Conservation (phyloP, 1,140 invertebrate species). For the Hycleus cichorii region DNA sequence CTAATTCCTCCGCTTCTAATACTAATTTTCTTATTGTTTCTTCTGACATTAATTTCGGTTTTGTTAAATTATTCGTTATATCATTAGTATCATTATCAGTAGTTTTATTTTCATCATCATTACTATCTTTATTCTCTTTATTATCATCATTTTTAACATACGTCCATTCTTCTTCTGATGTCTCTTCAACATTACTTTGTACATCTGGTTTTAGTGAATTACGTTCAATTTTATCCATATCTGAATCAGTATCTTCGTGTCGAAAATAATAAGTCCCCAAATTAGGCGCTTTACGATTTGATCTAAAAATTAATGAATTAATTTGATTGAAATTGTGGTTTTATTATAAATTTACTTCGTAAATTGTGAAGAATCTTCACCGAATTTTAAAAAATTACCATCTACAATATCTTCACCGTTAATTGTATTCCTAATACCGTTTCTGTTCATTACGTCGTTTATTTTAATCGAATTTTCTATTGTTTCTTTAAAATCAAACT, state of each 20-base stretch:
- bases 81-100: constrained; percentile 36
- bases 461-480: not conserved
- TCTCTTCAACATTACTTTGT: constrained; percentile 52
- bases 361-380: constrained; percentile 26
- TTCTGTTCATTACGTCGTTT: constrained; percentile 15
- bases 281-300: constrained; percentile 68
- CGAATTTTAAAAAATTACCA: constrained; percentile 3
- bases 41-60: constrained; percentile 30
- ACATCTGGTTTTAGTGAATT: constrained; percentile 32
- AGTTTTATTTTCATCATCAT: constrained; percentile 39
- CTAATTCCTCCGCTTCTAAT: constrained; percentile 63
- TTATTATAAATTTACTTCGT: constrained; percentile 17
- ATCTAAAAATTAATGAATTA: constrained; percentile 15
- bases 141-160: constrained; percentile 45
- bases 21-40: constrained; percentile 57
- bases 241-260: constrained; percentile 76
- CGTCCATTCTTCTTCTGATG: constrained; percentile 67
- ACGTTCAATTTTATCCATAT: constrained; percentile 42
- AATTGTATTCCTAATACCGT: constrained; percentile 1
- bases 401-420: constrained; percentile 7
- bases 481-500: constrained; percentile 4
- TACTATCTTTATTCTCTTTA: constrained; percentile 36
- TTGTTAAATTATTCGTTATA: constrained; percentile 24
- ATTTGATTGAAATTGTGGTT: not conserved
- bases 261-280: constrained; percentile 76